Percentiles rank a stretch among this genome's conserved stretches.
phyloP scores from a whole-genome alignment of 2,113 vertebrate species.

The Shinisaurus crocodilurus region DNA sequence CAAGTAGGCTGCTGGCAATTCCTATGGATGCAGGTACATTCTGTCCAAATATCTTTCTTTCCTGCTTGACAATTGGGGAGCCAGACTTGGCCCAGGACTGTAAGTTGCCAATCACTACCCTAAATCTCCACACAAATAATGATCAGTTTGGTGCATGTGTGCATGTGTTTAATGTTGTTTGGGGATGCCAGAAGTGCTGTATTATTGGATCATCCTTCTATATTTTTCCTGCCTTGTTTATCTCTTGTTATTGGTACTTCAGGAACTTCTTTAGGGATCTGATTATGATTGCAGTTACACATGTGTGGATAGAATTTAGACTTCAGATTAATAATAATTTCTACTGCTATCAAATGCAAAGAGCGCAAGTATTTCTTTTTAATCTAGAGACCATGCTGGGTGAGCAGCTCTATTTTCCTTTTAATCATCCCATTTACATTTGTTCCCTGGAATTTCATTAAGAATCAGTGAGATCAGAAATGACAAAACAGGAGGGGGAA shows the following conservation, averaged over 20 bases:
- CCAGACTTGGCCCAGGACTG: background rate
- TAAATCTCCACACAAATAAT: background rate
- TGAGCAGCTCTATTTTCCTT: conserved; percentile 21
- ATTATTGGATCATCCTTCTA: background rate
- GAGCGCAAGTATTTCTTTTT: conserved; percentile 9
- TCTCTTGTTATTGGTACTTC: conserved; percentile 15
- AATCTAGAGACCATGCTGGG: conserved; percentile 39
- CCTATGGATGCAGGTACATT: background rate
- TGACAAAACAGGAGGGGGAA: conserved; percentile 32
- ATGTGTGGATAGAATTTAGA: conserved; percentile 36
- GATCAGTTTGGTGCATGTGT: background rate
- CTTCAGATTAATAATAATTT: conserved; percentile 30
- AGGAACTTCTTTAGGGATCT: background rate
- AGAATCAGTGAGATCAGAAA: conserved; percentile 11
- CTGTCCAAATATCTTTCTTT: background rate
- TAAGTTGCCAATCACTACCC: background rate
- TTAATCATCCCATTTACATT: conserved; percentile 24
- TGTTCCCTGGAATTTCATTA: conserved; percentile 36
- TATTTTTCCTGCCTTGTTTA: background rate
- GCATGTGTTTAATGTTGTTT: background rate
- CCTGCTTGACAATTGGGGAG: background rate
- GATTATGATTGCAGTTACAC: conserved; percentile 43
- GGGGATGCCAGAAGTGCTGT: background rate
- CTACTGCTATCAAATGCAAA: conserved; percentile 38
- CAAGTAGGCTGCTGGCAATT: background rate